Base-by-base conservation (phyloP, 2,797 vertebrate genomes). In the Argya squamiceps region DNA sequence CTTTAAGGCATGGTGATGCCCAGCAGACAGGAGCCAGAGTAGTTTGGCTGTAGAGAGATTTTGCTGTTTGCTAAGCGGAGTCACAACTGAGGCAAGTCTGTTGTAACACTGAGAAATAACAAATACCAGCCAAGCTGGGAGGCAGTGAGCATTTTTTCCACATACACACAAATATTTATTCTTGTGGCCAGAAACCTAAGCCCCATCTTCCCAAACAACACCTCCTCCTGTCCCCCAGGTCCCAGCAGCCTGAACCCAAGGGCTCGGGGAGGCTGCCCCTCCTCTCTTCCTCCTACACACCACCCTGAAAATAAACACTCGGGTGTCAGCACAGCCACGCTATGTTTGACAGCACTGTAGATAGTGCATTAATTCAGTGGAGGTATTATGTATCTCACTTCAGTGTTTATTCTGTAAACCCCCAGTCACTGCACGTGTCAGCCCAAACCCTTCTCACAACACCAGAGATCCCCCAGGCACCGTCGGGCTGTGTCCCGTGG, bases 401-500 rank as follows among this genome's bases (percentile, higher is more conserved):
- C 2, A 3, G 0, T 50, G 64, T 63, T 91, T 84, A 41, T 37
- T 70, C 64, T 14, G 2, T 11, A 58, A 88, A 70, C 39, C 62
- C 62, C 64, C 34, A 34, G 87, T 19, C 11, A 2, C 18, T 43
- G 44, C 55, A 53, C 5, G 0, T 12, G 50, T 34, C 84, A 77
- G 69, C 84, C 86, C 60, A 62, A 86, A 43, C 84, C n/a, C 68
- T 77, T n/a, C 69, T 53, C 44, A 4, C 22, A 74, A 7, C 84
- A 44, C 7, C 73, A 15, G 8, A 41, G 73, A 14, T 12, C 7
- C 26, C 49, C 46, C 50, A 41, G 63, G n/a, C 9, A 5, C 14
- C 1, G 2, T 2, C 0, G 2, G n/a, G 60, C 30, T 3, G 6
- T 6, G 74, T 26, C 59, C 47, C 0, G 0, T 4, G 41, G 37